Evolutionary conservation across 2,113 vertebrate species (phyloP), one percentile per base, ranked within the genome.

Genomic region (Danionella cerebrum): DNA sequence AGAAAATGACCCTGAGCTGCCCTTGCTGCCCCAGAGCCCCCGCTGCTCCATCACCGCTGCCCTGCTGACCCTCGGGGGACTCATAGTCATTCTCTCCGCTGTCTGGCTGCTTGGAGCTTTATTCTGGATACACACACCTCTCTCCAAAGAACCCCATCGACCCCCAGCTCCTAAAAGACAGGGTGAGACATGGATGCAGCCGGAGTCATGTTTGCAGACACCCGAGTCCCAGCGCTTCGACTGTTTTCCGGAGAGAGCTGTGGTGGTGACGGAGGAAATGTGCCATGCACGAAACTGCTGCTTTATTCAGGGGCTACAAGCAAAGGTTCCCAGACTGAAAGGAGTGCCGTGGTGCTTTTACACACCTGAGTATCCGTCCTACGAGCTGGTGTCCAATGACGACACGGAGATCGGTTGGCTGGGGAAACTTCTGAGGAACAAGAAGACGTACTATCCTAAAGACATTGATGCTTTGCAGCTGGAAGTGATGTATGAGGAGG

Each of bases 291-390:
- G 93, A 25, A 90, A 89, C 1, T 95, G 93, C 71, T 95, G 93
- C 74, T 95, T 92, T 35, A 73, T 90, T 0, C 83, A 83, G 1
- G 71, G 9, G 0, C 53, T 79, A 19, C 2, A 78, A 0, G 41
- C 6, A 0, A 24, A 0, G 0, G 3, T 19, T 0, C 1, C 42
- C 27, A 11, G 70, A 53, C 73, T 45, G 25, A 79, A 10, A 0
- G 89, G 90, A 0, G 80, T 92, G 35, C 93, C 93, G 0, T 94
- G 91, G 91, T 94, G 92, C 76, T 95, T 93, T 75, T 95, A 94
- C 73, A 86, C 92, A 1, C 69, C 78, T 0, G 84, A 87, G 31
- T 95, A 91, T 64, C 89, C 92, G 14, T 92, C 88, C 7, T 95
- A 95, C 52, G 39, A 73, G 0, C 70, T 95, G 12, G 78, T 84